Evolutionary conservation across 1,140 invertebrate species (phyloP), one percentile per base, ranked within the genome.

Genomic region (Drosophila micromelanica): DNA sequence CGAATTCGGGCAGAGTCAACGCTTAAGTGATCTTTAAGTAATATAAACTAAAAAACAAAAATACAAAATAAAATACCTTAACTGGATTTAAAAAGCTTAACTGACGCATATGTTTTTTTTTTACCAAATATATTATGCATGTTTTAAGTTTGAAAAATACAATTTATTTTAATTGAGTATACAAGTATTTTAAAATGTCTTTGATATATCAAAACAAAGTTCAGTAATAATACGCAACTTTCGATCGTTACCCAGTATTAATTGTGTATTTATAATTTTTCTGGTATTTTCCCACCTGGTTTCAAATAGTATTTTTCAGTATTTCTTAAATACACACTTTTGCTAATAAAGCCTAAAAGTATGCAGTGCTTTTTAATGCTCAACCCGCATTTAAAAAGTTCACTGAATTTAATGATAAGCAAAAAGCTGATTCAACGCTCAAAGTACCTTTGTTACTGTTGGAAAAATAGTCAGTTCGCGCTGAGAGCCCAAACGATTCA

Each of bases 1-100:
- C 63, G 15, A 63, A 57, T 42, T 69, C 51, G 2, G 73, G 59
- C 0, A 49, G 74, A 57, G 73, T 35, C 1, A 60, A 35, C 8
- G 52, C n/a, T 5, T 65, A 48, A 13, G 9, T 20, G 13, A 4
- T 12, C 4, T 38, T 20, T 32, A 32, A 9, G 27, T 6, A 8
- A 48, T 35, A 9, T 35, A 35, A 35, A 35, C 32, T 35, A 35
- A 8, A 35, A 1, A 8, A 8, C 1, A 35, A 9, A 8, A 35
- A 35, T 0, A 8, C 2, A 35, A 35, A 35, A 32, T 32, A 8
- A 23, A 23, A 23, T n/a, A 3, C 3, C 20, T 23, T 23, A 3
- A 23, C 2, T 23, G 20, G 3, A 23, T 23, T 23, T 23, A 3
- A 23, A 23, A 23, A 3, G 20, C 3, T 23, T 23, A 3, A 23